Percentiles rank a stretch among this genome's conserved stretches.
These are phyloP conservation scores for Euschistus heros DNA, from an alignment of 1,140 invertebrate species.

Conservation along the genomic window DNA sequence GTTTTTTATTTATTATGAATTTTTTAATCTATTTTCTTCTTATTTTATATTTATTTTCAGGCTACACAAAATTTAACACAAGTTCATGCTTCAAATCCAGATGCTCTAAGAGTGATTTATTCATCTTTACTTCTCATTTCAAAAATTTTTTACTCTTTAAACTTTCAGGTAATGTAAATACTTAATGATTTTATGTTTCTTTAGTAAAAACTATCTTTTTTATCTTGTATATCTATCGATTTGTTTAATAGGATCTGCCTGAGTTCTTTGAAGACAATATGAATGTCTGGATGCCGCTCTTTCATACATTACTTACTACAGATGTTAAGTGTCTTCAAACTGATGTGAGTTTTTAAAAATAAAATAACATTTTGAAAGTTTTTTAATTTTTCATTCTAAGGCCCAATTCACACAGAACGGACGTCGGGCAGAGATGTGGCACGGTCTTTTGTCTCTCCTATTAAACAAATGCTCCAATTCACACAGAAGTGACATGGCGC, in stretches of 20 bases:
- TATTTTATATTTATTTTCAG: slow-evolving; percentile 36
- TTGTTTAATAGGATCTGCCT: slow-evolving; percentile 67
- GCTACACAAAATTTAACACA: slow-evolving; percentile 73
- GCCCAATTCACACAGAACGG: too few species aligned
- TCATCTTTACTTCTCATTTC: slow-evolving; percentile 80
- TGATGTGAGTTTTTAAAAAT: slow-evolving; percentile 38
- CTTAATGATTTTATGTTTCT: slow-evolving; percentile 5
- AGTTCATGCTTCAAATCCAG: slow-evolving; percentile 64
- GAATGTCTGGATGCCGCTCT: slow-evolving; percentile 84
- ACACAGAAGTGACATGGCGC: too few species aligned
- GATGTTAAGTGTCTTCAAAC: slow-evolving; percentile 65
- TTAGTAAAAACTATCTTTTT: slow-evolving; percentile 6
- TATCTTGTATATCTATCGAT: slow-evolving; percentile 17
- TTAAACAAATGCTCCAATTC: too few species aligned
- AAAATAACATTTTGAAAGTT: too few species aligned
- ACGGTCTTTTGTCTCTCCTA: too few species aligned
- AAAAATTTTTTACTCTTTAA: slow-evolving; percentile 94
- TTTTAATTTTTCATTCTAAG: too few species aligned
- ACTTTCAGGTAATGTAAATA: slow-evolving; percentile 60
- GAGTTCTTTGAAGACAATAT: slow-evolving; percentile 99
- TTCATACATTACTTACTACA: slow-evolving; percentile 64
- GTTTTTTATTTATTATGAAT: slow-evolving; percentile 7
- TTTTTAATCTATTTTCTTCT: slow-evolving; percentile 5
- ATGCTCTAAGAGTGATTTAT: slow-evolving; percentile 78
- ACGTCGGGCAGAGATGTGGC: too few species aligned